A percentile compares a stretch with the other conserved stretches of the same genome.
Conservation (phyloP, 1,140 invertebrate genomes). For the Ylistrum balloti region DNA sequence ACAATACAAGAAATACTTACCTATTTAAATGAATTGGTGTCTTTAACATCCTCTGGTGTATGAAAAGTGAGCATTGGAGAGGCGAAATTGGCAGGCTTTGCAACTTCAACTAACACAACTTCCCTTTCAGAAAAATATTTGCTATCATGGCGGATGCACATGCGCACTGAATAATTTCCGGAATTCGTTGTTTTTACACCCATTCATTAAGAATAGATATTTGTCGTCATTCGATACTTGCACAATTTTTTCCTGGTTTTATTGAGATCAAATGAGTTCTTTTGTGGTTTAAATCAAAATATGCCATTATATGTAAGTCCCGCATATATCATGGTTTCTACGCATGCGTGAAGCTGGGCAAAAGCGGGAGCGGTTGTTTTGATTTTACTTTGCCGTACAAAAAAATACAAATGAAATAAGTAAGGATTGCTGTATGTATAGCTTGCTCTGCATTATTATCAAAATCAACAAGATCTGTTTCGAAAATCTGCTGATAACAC, state of each 20-base stretch:
- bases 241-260: background rate
- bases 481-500: no score
- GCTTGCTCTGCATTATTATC: no score
- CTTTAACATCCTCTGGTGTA: conserved; percentile 6
- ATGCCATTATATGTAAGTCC: background rate
- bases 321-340: background rate
- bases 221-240: background rate
- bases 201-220: background rate
- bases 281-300: background rate
- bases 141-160: conserved; percentile 49
- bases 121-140: conserved; percentile 54
- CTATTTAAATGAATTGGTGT: background rate
- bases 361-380: conserved; percentile 15
- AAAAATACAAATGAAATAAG: no score
- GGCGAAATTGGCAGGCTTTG: background rate
- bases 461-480: no score
- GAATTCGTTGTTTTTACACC: conserved; percentile 38
- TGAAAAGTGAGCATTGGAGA: conserved; percentile 9
- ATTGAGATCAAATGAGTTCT: background rate
- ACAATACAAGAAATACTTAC: background rate
- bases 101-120: conserved; percentile 42
- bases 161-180: conserved; percentile 45
- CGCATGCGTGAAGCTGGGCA: background rate
- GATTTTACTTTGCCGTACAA: no score
- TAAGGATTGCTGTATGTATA: no score